Evolutionary conservation across 2,888 invertebrate genomes (phyloP), one percentile per base, ranked within the genome.

Genomic region (Trachelus stipa): DNA sequence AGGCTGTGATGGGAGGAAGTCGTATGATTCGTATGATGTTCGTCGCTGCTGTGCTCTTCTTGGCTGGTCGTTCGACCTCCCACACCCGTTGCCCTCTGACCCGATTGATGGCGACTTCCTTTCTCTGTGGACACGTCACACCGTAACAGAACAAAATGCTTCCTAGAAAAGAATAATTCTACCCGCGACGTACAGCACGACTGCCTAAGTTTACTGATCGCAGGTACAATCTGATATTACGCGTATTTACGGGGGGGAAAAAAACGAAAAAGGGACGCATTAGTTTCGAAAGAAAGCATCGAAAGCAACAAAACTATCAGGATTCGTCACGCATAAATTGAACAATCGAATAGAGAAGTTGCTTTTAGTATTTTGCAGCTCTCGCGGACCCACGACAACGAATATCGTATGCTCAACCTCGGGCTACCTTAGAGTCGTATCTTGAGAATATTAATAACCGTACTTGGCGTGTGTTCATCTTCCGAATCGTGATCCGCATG

Each of bases 31-130:
- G 91, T 91, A 76, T 91, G 91, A 83, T 92, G 92, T 80, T 92
- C 92, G 79, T 92, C 92, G 80, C 92, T 92, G 81, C 92, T 92
- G 81, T 92, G 92, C 23, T 93, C 93, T 35, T 91, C 91, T 83
- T 92, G 92, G 73, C 92, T 92, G 82, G 87, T 89, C 30, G 92
- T 87, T 23, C 91, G 87, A n/a, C 87, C 88, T 74, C 88, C 88
- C 35, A 86, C 86, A 9, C 80, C 88, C 23, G 56, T 56, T 12
- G 86, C 73, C 79, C 90, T 91, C 80, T 88, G 88, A 81, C 80
- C 85, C 30, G 85, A 78, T 82, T 89, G 87, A 77, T 89, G 84
- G 11, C 88, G 88, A 73, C 85, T 80, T 77, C 87, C 90, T 82
- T 90, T 91, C 82, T 90, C 91, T 91, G 83, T 76, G 81, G 86